Conservation (phyloP, 1,140 invertebrate species). For the Plodia interpunctella region DNA sequence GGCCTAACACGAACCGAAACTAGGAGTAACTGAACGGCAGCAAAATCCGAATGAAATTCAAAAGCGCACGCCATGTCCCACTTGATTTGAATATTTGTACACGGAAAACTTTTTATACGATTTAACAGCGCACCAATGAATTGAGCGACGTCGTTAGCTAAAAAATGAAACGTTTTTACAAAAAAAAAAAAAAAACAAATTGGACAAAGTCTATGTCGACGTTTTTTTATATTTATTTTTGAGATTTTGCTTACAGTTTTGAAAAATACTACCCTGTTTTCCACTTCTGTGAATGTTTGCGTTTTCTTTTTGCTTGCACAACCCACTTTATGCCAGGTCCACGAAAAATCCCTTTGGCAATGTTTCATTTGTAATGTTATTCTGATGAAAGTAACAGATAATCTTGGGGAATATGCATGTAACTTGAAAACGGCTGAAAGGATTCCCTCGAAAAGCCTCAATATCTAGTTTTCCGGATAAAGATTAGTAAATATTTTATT, state of each 20-base stretch:
- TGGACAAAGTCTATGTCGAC: constrained; percentile 1
- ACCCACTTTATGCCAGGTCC: too few relatives aligned
- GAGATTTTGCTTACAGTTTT: background rate
- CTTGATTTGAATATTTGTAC: constrained; percentile 42
- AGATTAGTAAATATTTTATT: too few relatives aligned
- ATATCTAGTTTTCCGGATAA: too few relatives aligned
- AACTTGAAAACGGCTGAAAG: too few relatives aligned
- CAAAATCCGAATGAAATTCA: constrained; percentile 39
- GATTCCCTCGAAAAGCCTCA: too few relatives aligned
- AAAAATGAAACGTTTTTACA: constrained; percentile 8
- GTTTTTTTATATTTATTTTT: background rate
- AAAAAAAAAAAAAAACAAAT: background rate
- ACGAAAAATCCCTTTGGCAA: too few relatives aligned
- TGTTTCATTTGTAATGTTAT: too few relatives aligned
- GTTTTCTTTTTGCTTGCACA: too few relatives aligned
- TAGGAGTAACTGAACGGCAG: constrained; percentile 7
- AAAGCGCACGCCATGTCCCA: constrained; percentile 36
- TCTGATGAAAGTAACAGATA: too few relatives aligned
- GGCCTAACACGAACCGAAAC: constrained; percentile 22
- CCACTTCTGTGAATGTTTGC: background rate
- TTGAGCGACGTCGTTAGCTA: constrained; percentile 26
- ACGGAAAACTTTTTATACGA: constrained; percentile 27
- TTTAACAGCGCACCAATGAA: constrained; percentile 19
- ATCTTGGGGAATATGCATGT: too few relatives aligned
- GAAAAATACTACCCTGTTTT: background rate